phyloP scores from a whole-genome alignment of 1,140 invertebrate species.

The Forficula auricularia region DNA sequence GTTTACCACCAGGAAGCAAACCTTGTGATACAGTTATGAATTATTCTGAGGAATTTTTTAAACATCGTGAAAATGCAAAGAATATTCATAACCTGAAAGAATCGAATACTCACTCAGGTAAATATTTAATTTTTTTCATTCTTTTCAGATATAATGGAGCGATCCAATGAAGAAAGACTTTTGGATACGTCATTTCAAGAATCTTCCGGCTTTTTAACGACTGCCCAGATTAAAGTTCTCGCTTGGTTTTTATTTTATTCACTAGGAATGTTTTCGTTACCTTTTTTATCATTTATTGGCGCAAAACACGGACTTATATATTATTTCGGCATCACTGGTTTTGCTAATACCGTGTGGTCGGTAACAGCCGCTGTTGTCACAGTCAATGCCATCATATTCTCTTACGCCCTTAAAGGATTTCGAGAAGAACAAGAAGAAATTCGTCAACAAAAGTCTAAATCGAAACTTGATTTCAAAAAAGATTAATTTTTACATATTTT shows the following conservation, averaged over 20 bases:
- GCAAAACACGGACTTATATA: slow-evolving; percentile 39
- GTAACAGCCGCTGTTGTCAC: slow-evolving; percentile 54
- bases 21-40: slow-evolving; percentile 45
- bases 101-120: slow-evolving; percentile 1
- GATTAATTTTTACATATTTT: not conserved
- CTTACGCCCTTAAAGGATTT: slow-evolving; percentile 51
- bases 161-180: not conserved
- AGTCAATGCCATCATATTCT: slow-evolving; percentile 57
- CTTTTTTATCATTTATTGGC: slow-evolving; percentile 55
- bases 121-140: not conserved
- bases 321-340: slow-evolving; percentile 39
- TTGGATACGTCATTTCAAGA: not conserved
- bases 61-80: slow-evolving; percentile 18
- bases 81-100: not conserved
- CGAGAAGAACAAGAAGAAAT: not conserved
- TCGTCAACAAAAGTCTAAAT: not conserved
- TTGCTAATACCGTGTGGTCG: slow-evolving; percentile 47
- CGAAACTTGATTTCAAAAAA: not conserved
- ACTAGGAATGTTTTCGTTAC: slow-evolving; percentile 63
- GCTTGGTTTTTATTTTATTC: slow-evolving; percentile 55
- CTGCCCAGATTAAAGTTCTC: slow-evolving; percentile 25
- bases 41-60: slow-evolving; percentile 38
- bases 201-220: not conserved
- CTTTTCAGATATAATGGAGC: slow-evolving; percentile 6
- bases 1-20: slow-evolving; percentile 44